Evolutionary conservation across 2,113 vertebrate species (phyloP), one percentile per base, ranked within the genome.

Genomic region (Amia ocellicauda): DNA sequence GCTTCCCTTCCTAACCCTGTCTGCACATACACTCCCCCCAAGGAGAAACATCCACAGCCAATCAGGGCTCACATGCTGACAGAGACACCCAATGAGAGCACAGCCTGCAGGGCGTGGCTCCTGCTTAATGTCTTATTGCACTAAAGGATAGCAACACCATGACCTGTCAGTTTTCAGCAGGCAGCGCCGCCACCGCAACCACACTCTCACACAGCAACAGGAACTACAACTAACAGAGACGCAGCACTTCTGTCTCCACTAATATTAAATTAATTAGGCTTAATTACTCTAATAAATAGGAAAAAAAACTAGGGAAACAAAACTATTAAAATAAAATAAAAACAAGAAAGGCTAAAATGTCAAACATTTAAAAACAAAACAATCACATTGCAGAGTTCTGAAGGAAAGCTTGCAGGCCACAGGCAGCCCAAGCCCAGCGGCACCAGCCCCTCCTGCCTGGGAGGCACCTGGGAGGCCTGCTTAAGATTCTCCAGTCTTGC

Each of bases 111-210:
- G 89, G 79, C 81, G 67, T 58, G 69, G n/a, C 75, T 84, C 83
- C 80, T 89, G 82, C 87, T 78, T 77, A 85, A 88, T 70, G 80
- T 76, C 89, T 96, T 95, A 97, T 95, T 98, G 94, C 93, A 95
- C 93, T 90, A 90, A 89, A 93, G 87, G 84, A 89, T 81, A 89
- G 81, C 82, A 85, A 89, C 77, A 83, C 85, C 76, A 76, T 67
- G 54, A 85, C 82, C 85, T 82, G 84, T 84, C 82, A 76, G 86
- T 81, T 87, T 78, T 64, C 40, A 58, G 40, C 40, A 51, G 27
- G 40, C 16, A 20, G 55, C 41, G 56, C 16, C 16, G 23, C 69
- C 75, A 55, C 72, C 45, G 61, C 62, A 43, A 59, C 60, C 1
- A 73, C 45, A 69, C 65, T 60, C 52, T 22, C 40, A 68, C 51